Base-by-base conservation (phyloP, 2,797 vertebrate species). In the Coreius guichenoti region DNA sequence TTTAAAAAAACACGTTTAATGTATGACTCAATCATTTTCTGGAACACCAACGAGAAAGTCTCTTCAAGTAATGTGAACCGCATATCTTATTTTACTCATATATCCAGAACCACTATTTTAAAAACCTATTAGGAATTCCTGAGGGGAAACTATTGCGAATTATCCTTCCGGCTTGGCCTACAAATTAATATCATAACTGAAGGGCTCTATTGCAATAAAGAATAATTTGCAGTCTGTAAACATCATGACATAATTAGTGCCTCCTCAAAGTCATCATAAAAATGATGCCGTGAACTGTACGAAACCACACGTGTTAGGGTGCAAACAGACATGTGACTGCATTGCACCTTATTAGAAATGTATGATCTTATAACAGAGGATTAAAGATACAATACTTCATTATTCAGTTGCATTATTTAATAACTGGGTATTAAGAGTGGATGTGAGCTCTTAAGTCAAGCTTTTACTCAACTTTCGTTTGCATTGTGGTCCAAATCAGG, bases 121-220 rank as follows among this genome's bases (percentile, higher is more conserved):
- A 58, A 76, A 77, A 39, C 21, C 49, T 51, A 76, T 76, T 76
- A 76, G 31, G 56, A 16, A 76, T 39, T 58, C 75, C 33, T 58
- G 4, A 77, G 51, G 33, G 54, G 17, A 58, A 77, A 43, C 33
- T 8, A 17, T 61, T 5, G 0, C n/a, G 8, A n/a, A 56, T n/a
- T 3, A 58, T 58, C 51, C 51, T 39, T 77, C 33, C 23, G 13
- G 31, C n/a, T 54, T 56, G 51, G 51, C 33, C 51, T 58, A 16
- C 51, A 61, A 61, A 26, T 17, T 43, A 13, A 77, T 56, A 61
- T 77, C 8, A 43, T 77, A 61, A 58, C 75, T 43, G 14, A 43
- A 58, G 51, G 54, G 23, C 75, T 58, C 54, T 43, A 58, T 26
- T 77, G 33, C 75, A 61, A 77, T 77, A 58, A 39, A 39, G 13